Evolutionary conservation across 2,797 vertebrate species (phyloP).

Genomic region (Menidia menidia): DNA sequence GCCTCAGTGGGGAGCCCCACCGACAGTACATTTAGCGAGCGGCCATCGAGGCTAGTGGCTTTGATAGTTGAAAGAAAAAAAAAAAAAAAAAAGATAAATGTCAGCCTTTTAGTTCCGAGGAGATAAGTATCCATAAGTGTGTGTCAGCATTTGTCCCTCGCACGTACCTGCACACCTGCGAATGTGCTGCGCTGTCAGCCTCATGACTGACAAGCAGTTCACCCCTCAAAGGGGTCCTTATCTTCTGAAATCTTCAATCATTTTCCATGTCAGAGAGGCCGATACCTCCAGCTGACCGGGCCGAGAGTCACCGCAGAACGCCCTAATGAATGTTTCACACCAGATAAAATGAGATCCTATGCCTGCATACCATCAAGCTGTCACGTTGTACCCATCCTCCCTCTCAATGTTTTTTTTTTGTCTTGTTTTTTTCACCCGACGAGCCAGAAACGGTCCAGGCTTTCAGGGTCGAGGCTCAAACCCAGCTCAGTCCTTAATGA

Average conservation of each 20-base stretch:
- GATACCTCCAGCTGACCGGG: conserved; percentile 9
- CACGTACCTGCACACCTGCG: background rate
- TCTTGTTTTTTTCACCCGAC: conserved; percentile 9
- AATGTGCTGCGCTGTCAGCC: background rate
- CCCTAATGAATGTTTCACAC: conserved; percentile 50
- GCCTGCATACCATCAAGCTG: conserved; percentile 60
- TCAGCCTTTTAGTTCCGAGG: background rate
- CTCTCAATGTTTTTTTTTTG: conserved; percentile 11
- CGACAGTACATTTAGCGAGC: conserved; percentile 9
- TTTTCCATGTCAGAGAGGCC: conserved; percentile 13
- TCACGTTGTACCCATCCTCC: conserved; percentile 51
- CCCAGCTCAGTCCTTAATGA: conserved; percentile 47
- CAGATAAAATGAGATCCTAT: conserved; percentile 39
- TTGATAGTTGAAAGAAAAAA: background rate
- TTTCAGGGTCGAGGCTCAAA: conserved; percentile 23
- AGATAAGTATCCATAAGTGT: background rate
- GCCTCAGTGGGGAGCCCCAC: background rate
- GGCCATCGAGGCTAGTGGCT: background rate
- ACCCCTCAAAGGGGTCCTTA: conserved; percentile 10
- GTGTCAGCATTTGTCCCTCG: conserved; percentile 16
- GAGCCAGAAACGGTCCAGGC: conserved; percentile 18
- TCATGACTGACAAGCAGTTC: conserved; percentile 25
- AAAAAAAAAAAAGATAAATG: background rate
- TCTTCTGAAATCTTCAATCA: conserved; percentile 14
- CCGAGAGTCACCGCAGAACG: conserved; percentile 25